Evolutionary conservation across 2,113 vertebrate genomes (phyloP).

Genomic region (Fregata magnificens): DNA sequence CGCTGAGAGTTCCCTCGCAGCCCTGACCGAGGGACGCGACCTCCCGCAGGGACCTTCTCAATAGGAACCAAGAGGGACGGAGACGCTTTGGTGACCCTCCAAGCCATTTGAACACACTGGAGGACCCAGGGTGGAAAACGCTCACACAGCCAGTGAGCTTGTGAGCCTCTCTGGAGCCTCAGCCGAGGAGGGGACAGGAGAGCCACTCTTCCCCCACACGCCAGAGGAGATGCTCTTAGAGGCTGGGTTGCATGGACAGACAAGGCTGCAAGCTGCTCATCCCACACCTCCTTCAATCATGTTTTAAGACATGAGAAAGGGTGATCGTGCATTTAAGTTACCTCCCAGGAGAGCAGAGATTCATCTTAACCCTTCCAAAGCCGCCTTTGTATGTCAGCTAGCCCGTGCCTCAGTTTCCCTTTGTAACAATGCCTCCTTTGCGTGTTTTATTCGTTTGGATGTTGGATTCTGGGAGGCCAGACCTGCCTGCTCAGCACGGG

Average conservation of each 20-base stretch:
- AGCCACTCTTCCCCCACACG: background rate
- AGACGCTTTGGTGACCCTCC: background rate
- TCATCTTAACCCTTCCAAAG: background rate
- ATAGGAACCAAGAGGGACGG: background rate
- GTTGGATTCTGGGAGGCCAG: background rate
- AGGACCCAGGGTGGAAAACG: background rate
- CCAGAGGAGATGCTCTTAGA: background rate
- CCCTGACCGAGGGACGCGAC: background rate
- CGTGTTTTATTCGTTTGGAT: background rate
- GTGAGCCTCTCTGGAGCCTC: background rate
- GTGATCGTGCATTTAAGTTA: background rate
- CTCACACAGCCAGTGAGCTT: background rate
- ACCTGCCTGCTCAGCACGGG: background rate
- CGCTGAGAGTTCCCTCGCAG: background rate
- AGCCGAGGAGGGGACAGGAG: fast-evolving
- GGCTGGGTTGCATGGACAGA: background rate
- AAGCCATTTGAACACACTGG: background rate
- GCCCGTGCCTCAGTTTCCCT: background rate
- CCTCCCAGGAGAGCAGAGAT: background rate
- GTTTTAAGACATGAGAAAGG: background rate
- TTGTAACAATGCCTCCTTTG: background rate
- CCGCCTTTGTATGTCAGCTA: background rate
- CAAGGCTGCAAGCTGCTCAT: background rate
- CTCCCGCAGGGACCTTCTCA: background rate
- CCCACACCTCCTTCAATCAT: background rate